These are phyloP conservation scores for Conops quadrifasciatus DNA, from an alignment of 2,888 invertebrate genomes.

Conservation along the genomic window DNA sequence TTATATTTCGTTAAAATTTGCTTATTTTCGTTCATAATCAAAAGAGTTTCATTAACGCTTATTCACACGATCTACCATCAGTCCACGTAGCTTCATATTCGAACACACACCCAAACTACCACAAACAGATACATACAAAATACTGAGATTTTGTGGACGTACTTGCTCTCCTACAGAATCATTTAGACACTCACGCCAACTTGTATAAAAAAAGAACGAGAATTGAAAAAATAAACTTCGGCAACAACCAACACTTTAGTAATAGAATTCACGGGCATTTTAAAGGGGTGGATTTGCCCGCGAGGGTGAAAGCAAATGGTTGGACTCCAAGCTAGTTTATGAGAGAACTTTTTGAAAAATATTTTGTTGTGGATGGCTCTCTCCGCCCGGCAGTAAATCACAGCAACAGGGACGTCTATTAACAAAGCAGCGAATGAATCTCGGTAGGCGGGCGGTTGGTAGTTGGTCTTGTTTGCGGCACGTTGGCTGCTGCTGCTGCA, in stretches of 20 bases:
- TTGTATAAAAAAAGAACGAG: no score
- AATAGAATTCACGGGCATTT: neutral
- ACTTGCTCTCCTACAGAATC: constrained; percentile 30
- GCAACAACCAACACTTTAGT: neutral
- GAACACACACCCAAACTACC: neutral
- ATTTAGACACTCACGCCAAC: constrained; percentile 25
- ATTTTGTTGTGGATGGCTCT: constrained; percentile 44
- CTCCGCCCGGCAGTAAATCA: constrained; percentile 47
- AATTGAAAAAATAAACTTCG: neutral
- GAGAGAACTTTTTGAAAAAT: constrained; percentile 4
- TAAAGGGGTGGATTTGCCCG: neutral
- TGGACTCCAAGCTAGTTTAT: no score
- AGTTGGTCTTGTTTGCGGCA: no score
- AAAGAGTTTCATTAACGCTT: constrained; percentile 21
- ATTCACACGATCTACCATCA: neutral
- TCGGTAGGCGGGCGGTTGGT: neutral
- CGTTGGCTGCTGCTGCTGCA: neutral
- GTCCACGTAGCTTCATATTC: neutral
- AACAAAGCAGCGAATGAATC: constrained; percentile 23
- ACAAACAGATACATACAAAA: neutral
- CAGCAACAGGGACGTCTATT: constrained; percentile 40
- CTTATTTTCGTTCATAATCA: constrained; percentile 33
- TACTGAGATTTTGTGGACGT: neutral
- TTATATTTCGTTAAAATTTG: constrained; percentile 30
- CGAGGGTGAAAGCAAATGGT: neutral